phyloP scores from a whole-genome alignment of 1,140 invertebrate genomes.

The Drosophila sproati region DNA sequence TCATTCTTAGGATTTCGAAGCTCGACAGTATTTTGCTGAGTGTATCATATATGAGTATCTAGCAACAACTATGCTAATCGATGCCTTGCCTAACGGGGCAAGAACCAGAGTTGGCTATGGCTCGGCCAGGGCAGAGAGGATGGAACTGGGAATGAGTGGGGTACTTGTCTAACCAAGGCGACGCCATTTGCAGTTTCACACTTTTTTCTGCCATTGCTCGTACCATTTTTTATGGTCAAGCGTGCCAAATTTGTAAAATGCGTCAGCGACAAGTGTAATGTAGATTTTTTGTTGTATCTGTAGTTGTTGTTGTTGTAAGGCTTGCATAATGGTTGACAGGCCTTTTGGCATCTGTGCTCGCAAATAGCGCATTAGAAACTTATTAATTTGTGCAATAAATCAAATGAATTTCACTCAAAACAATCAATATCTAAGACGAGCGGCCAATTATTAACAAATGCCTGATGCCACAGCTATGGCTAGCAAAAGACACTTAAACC shows the following conservation, averaged over 20 bases:
- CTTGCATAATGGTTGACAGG: conserved; percentile 63
- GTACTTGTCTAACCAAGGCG: conserved; percentile 69
- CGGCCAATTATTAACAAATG: conserved; percentile 72
- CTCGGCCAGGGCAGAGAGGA: not conserved
- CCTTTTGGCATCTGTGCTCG: conserved; percentile 18
- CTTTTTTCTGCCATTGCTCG: conserved; percentile 67
- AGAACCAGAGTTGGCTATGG: conserved; percentile 54
- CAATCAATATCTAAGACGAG: conserved; percentile 71
- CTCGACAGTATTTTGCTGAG: not conserved
- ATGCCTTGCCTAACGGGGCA: conserved; percentile 66
- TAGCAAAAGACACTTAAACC: conserved; percentile 14
- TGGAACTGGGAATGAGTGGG: not conserved
- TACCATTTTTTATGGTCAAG: conserved; percentile 80
- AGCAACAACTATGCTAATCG: conserved; percentile 78
- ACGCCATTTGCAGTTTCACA: conserved; percentile 82
- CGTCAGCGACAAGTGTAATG: conserved; percentile 78
- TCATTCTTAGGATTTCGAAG: too few species aligned
- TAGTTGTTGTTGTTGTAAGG: conserved; percentile 47
- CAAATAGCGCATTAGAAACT: conserved; percentile 50
- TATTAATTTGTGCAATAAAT: conserved; percentile 82
- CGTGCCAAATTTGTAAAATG: conserved; percentile 83
- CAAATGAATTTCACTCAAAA: conserved; percentile 80
- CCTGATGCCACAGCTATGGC: conserved; percentile 38
- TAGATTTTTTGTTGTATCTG: conserved; percentile 36
- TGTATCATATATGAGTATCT: conserved; percentile 23